Conservation (phyloP, 2,113 vertebrate species). For the Cygnus atratus region DNA sequence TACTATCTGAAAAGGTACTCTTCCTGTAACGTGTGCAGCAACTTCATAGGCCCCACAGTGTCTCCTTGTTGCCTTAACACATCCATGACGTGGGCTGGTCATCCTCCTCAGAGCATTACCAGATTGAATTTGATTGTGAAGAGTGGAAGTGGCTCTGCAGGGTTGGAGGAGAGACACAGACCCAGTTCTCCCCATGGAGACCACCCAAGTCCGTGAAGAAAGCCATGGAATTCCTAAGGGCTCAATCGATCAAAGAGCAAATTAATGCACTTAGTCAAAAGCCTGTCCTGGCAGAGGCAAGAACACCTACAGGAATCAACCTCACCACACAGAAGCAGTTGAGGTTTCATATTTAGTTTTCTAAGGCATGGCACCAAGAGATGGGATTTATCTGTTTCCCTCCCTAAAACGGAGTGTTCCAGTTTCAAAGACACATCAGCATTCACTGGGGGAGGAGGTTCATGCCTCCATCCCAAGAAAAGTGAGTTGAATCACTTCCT, state of each 20-base stretch:
- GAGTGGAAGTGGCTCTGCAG: too few relatives aligned
- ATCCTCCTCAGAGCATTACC: not conserved
- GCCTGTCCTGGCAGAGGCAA: not conserved
- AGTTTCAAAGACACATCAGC: not conserved
- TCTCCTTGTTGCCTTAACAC: not conserved
- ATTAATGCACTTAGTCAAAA: not conserved
- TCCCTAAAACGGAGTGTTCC: not conserved
- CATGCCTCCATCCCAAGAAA: not conserved
- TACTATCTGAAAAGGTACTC: not conserved
- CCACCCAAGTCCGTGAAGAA: not conserved
- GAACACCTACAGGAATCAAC: not conserved
- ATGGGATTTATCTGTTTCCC: not conserved
- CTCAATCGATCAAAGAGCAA: not conserved
- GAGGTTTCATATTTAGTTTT: not conserved
- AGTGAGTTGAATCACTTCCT: not conserved
- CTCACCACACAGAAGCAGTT: not conserved
- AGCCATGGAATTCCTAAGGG: too few relatives aligned
- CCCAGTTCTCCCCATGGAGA: not conserved
- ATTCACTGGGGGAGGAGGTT: not conserved
- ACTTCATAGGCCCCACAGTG: not conserved
- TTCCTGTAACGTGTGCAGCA: not conserved
- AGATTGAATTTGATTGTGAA: not conserved
- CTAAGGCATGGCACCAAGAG: not conserved
- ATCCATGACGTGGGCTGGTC: not conserved
- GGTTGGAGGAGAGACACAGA: not conserved